Conservation (phyloP, 1,140 invertebrate species). For the Zaprionus gabonicus region DNA sequence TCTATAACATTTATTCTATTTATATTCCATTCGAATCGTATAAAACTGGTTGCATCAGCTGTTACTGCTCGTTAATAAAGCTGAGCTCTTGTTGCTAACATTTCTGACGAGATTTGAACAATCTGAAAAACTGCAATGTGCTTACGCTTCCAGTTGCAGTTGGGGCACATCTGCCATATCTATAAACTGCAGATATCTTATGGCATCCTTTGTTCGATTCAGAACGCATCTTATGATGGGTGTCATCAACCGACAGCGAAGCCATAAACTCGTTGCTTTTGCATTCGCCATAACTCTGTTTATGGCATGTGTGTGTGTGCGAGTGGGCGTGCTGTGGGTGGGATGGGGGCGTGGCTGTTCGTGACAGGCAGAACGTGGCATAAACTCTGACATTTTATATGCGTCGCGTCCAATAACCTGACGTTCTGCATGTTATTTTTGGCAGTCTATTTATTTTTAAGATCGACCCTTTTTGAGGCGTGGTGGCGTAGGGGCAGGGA, state of each 20-base stretch:
- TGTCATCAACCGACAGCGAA: constrained; percentile 13
- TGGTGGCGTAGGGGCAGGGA: not conserved
- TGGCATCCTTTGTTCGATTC: constrained; percentile 16
- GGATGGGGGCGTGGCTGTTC: not conserved
- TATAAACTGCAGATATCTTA: not conserved
- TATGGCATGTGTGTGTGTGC: constrained; percentile 7
- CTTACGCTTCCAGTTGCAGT: not conserved
- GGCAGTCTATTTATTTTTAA: constrained; percentile 58
- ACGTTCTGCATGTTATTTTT: constrained; percentile 51
- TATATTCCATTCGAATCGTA: too few relatives aligned
- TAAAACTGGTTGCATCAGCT: too few relatives aligned
- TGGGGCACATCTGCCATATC: not conserved
- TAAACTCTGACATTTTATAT: constrained; percentile 65
- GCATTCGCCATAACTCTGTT: constrained; percentile 15
- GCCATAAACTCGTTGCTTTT: constrained; percentile 12
- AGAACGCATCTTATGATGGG: constrained; percentile 1
- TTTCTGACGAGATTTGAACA: too few relatives aligned
- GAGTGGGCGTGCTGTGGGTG: constrained; percentile 3
- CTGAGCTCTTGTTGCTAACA: too few relatives aligned
- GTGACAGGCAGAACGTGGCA: constrained; percentile 37
- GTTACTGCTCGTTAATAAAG: too few relatives aligned
- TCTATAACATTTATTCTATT: too few relatives aligned
- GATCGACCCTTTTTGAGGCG: constrained; percentile 18
- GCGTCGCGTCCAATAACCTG: constrained; percentile 35
- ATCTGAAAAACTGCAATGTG: too few relatives aligned